Evolutionary conservation across 2,888 invertebrate genomes (phyloP).

Genomic region (Lepidochitona cinerea): DNA sequence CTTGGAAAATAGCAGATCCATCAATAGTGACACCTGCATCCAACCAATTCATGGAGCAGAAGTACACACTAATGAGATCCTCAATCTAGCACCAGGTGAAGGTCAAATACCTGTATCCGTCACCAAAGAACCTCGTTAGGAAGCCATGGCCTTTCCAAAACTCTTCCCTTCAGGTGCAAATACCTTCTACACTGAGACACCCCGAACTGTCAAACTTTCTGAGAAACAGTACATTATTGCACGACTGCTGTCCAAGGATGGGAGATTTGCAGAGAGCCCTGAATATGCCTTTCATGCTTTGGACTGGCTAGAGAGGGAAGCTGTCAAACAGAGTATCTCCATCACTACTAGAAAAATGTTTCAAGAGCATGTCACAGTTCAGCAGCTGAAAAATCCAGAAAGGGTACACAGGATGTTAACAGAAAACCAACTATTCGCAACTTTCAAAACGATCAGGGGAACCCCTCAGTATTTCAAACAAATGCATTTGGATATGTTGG

Average conservation of each 20-base stretch:
- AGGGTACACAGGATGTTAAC: not conserved
- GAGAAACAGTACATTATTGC: not conserved
- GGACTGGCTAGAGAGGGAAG: not conserved
- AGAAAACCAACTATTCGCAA: conserved; percentile 8
- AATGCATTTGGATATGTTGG: conserved; percentile 32
- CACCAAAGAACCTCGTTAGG: not conserved
- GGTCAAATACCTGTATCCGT: not conserved
- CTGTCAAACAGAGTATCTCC: not conserved
- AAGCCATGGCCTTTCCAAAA: conserved; percentile 5
- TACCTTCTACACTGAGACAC: not conserved
- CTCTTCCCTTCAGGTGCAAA: not conserved
- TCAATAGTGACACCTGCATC: not conserved
- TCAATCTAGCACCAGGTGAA: conserved; percentile 1
- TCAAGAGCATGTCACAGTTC: not conserved
- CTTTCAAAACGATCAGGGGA: conserved; percentile 21
- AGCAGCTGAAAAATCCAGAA: not conserved
- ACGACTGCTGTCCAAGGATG: not conserved
- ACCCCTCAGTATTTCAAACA: conserved; percentile 27
- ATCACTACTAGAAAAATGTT: not conserved
- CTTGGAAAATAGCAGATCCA: not conserved
- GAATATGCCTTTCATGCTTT: conserved; percentile 2
- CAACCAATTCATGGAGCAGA: not conserved
- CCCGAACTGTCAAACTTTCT: not conserved
- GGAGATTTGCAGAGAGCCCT: not conserved
- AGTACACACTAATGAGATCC: not conserved